Conservation (phyloP, 1,140 invertebrate genomes). For the Drosophila azteca region DNA sequence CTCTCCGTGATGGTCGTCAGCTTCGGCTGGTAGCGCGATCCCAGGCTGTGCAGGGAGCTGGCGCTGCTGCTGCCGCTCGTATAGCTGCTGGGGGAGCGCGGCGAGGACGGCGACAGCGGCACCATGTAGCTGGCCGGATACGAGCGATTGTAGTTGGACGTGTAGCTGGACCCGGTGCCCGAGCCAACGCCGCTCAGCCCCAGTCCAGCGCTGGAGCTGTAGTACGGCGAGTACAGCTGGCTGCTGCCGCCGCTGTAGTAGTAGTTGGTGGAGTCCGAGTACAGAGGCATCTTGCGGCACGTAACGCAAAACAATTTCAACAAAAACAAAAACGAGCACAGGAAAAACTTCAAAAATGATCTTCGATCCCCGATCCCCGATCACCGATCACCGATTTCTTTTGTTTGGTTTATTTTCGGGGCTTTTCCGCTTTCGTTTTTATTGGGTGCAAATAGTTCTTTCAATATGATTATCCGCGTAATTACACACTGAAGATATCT, state of each 20-base stretch:
- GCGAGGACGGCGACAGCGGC: slow-evolving; percentile 57
- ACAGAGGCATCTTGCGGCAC: slow-evolving; percentile 72
- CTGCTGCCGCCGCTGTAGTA: slow-evolving; percentile 83
- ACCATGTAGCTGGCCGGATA: slow-evolving; percentile 73
- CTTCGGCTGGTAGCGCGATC: slow-evolving; percentile 88
- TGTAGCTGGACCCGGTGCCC: slow-evolving; percentile 52
- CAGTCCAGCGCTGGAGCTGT: slow-evolving; percentile 83
- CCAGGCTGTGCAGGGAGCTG: slow-evolving; percentile 70
- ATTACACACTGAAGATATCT: slow-evolving; percentile 7
- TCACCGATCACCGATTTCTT: too few species aligned
- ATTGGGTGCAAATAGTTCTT: slow-evolving; percentile 15
- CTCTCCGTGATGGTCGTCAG: slow-evolving; percentile 89
- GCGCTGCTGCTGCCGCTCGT: slow-evolving; percentile 42
- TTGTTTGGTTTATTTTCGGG: slow-evolving; percentile 12
- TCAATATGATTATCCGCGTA: slow-evolving; percentile 11
- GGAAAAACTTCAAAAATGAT: too few species aligned
- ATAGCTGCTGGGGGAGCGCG: slow-evolving; percentile 47
- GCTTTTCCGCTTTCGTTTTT: slow-evolving; percentile 17
- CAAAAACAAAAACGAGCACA: slow-evolving; percentile 8
- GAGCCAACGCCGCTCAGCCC: slow-evolving; percentile 29
- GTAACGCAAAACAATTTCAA: slow-evolving; percentile 11
- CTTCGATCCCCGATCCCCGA: too few species aligned
- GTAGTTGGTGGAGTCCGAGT: slow-evolving; percentile 75
- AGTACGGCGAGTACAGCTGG: slow-evolving; percentile 85
- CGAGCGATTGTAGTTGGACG: slow-evolving; percentile 70